phyloP scores from a whole-genome alignment of 2,113 vertebrate species.

The Turnix velox region DNA sequence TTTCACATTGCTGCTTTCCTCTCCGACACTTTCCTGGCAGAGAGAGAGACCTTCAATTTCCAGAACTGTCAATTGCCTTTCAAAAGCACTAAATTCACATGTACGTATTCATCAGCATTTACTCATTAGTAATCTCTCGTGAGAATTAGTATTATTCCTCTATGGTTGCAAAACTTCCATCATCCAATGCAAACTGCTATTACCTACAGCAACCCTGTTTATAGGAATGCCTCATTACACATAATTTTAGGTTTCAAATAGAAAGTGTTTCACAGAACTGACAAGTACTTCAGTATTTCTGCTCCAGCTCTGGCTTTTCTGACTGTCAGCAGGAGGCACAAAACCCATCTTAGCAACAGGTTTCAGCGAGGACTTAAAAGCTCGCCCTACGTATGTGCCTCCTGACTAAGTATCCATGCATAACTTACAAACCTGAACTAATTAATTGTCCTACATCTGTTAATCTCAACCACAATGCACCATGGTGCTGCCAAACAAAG shows the following conservation, averaged over 20 bases:
- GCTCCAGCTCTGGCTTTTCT: background rate
- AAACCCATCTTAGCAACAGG: background rate
- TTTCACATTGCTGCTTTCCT: background rate
- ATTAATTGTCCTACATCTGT: background rate
- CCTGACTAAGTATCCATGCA: background rate
- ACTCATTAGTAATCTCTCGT: slow-evolving; percentile 13
- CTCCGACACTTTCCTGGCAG: background rate
- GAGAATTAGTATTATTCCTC: slow-evolving; percentile 38
- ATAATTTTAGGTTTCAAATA: slow-evolving; percentile 39
- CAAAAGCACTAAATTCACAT: background rate
- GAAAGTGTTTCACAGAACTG: slow-evolving; percentile 21
- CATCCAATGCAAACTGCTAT: background rate
- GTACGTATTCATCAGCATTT: slow-evolving; percentile 16
- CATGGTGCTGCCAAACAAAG: background rate
- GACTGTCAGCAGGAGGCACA: background rate
- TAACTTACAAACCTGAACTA: background rate
- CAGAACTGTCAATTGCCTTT: background rate
- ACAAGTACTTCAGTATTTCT: background rate
- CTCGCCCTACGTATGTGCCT: background rate
- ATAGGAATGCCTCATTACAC: slow-evolving; percentile 13
- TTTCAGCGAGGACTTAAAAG: background rate
- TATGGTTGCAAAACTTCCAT: background rate
- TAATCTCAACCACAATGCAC: background rate
- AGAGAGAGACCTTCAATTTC: background rate
- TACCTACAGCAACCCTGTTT: background rate